Conservation (phyloP, 2,888 invertebrate genomes). For the Scaptomyza parva region DNA sequence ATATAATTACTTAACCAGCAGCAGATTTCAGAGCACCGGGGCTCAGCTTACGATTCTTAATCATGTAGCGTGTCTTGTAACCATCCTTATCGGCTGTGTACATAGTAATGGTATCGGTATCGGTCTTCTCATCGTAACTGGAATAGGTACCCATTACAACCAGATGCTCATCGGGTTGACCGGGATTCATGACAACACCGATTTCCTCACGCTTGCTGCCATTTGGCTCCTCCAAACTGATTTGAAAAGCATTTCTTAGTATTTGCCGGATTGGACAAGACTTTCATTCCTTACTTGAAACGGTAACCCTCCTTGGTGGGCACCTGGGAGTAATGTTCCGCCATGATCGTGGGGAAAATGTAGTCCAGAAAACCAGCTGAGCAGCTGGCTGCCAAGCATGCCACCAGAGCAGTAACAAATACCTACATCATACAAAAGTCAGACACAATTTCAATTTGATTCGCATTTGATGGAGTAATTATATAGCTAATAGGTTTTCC, state of each 20-base stretch:
- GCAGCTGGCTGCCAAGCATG: constrained; percentile 62
- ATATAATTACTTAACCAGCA: constrained; percentile 68
- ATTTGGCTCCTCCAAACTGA: constrained; percentile 81
- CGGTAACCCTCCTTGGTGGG: constrained; percentile 83
- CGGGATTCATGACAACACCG: constrained; percentile 83
- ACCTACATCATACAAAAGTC: constrained; percentile 51
- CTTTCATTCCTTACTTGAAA: constrained; percentile 72
- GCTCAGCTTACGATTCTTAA: constrained; percentile 82
- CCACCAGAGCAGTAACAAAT: constrained; percentile 67
- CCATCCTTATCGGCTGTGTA: constrained; percentile 85
- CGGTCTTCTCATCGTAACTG: constrained; percentile 80
- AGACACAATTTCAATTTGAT: constrained; percentile 13
- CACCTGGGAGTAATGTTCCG: constrained; percentile 72
- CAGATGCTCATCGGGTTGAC: constrained; percentile 81
- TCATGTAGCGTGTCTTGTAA: constrained; percentile 80
- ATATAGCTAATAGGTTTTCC: constrained; percentile 10
- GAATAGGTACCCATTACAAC: constrained; percentile 83
- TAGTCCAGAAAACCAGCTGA: constrained; percentile 76
- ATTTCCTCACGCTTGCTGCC: constrained; percentile 83
- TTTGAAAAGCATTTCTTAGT: background rate
- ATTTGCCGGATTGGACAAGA: background rate
- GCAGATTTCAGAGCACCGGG: constrained; percentile 74
- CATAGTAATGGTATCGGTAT: constrained; percentile 82
- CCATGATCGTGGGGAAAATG: constrained; percentile 73
- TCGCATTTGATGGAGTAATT: constrained; percentile 23